A percentile compares a stretch with the other conserved stretches of the same genome.
Evolutionary conservation across 2,113 vertebrate genomes (phyloP).

Genomic region (Mola mola): DNA sequence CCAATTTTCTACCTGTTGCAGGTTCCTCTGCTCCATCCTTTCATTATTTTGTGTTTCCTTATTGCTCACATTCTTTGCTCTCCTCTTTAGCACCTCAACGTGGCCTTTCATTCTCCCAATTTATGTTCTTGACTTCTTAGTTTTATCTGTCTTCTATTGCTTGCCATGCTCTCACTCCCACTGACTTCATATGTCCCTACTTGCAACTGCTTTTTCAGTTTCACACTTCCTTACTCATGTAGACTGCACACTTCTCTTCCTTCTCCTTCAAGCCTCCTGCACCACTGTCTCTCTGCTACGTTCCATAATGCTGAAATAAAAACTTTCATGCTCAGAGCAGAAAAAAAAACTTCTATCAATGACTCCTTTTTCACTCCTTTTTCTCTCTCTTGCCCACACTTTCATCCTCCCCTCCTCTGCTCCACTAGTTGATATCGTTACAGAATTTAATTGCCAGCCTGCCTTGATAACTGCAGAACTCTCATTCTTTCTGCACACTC

Average conservation of each 20-base stretch:
- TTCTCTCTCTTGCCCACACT: slow-evolving; percentile 18
- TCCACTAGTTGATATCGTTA: slow-evolving; percentile 59
- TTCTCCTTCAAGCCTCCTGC: slow-evolving; percentile 12
- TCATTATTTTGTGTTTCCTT: background rate
- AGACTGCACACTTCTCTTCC: background rate
- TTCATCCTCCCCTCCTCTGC: slow-evolving; percentile 44
- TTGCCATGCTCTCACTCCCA: slow-evolving; percentile 3
- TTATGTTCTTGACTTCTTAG: background rate
- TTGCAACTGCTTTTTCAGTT: slow-evolving; percentile 16
- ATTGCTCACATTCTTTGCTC: background rate
- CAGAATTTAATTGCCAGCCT: slow-evolving; percentile 73
- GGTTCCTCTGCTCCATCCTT: background rate
- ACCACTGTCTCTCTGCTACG: slow-evolving; percentile 3
- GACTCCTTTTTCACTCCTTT: slow-evolving; percentile 8
- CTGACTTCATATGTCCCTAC: slow-evolving; percentile 11
- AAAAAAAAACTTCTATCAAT: slow-evolving; percentile 24
- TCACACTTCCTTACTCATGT: slow-evolving; percentile 14
- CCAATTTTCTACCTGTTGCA: background rate
- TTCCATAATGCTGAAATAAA: slow-evolving; percentile 25
- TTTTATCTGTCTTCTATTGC: slow-evolving; percentile 9
- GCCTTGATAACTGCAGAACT: slow-evolving; percentile 61
- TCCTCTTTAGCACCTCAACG: background rate
- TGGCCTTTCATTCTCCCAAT: background rate
- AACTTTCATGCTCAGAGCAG: slow-evolving; percentile 17
- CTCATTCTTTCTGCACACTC: slow-evolving; percentile 30